Evolutionary conservation across 2,888 invertebrate genomes (phyloP), one percentile per base, ranked within the genome.

Genomic region (Suillia variegata): DNA sequence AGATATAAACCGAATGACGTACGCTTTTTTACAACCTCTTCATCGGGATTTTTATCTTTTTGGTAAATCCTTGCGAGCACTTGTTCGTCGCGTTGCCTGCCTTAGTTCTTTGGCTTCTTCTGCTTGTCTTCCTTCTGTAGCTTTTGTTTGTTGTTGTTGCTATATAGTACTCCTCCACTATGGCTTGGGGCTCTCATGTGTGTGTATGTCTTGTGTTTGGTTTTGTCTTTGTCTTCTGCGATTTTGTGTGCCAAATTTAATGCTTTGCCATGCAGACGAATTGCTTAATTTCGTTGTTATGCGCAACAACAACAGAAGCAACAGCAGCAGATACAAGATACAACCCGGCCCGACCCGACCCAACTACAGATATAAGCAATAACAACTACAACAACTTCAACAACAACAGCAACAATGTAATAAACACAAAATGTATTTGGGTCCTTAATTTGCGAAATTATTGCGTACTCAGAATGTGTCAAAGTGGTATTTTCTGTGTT

Each of bases 351-450:
- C 24, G 38, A 13, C 53, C 54, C 18, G 52, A 49, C 21, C 48
- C 54, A 17, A 59, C 59, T 24, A 61, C 59, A 10, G 59, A 61
- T 26, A 53, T 20, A 38, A n/a, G n/a, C n/a, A n/a, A n/a, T n/a
- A n/a, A n/a, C n/a, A n/a, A n/a, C n/a, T n/a, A n/a, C 49, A 50
- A 47, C 38, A 42, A 15, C 24, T n/a, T n/a, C 49, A 50, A 47
- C 38, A 42, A 15, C 24, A n/a, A 2, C 57, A 31, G 8, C 52
- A 21, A n/a, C 22, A 51, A 26, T 12, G 20, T 50, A 15, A 26
- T 50, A 17, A 50, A 50, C 31, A 38, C 38, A 13, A 38, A 38
- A 38, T 38, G 10, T 38, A 38, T 38, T 38, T 38, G 6, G 10
- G 38, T n/a, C 15, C 38, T 45, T 45, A 45, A 45, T 45, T 45